Evolutionary conservation across 1,140 invertebrate genomes (phyloP).

Genomic region (Homalodisca vitripennis): DNA sequence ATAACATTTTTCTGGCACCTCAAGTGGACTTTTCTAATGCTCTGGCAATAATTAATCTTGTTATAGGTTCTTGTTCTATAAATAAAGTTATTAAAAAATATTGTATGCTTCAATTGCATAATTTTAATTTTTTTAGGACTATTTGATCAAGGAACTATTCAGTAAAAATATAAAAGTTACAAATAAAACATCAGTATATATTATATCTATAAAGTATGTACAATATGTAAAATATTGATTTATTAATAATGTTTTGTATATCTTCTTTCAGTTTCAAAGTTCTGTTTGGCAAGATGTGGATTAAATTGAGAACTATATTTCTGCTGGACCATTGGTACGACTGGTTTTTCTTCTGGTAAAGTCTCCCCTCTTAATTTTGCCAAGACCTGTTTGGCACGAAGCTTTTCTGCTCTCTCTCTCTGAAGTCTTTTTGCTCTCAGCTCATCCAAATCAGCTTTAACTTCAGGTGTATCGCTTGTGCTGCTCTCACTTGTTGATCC

Average conservation of each 20-base stretch:
- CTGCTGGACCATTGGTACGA: conserved; percentile 54
- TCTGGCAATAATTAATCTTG: too few species aligned
- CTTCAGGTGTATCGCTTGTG: conserved; percentile 43
- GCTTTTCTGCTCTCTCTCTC: conserved; percentile 75
- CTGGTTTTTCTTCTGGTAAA: conserved; percentile 40
- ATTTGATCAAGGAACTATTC: too few species aligned
- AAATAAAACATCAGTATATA: too few species aligned
- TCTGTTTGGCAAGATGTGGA: conserved; percentile 81
- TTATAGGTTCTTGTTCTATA: too few species aligned
- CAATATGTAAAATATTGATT: too few species aligned
- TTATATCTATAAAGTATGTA: too few species aligned
- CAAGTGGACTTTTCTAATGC: too few species aligned
- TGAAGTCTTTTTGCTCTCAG: conserved; percentile 76
- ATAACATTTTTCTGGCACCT: too few species aligned
- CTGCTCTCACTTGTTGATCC: conserved; percentile 41
- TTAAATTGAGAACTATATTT: conserved; percentile 95
- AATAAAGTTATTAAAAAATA: too few species aligned
- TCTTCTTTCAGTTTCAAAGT: conserved; percentile 48
- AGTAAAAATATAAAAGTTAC: too few species aligned
- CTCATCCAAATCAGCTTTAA: conserved; percentile 60
- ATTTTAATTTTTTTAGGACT: too few species aligned
- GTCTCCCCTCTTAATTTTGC: conserved; percentile 59
- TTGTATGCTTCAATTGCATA: too few species aligned
- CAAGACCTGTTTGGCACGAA: conserved; percentile 67
- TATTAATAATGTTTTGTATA: background rate